Evolutionary conservation across 2,888 invertebrate genomes (phyloP), one percentile per base, ranked within the genome.

Genomic region (Torymus aiolomorphi): DNA sequence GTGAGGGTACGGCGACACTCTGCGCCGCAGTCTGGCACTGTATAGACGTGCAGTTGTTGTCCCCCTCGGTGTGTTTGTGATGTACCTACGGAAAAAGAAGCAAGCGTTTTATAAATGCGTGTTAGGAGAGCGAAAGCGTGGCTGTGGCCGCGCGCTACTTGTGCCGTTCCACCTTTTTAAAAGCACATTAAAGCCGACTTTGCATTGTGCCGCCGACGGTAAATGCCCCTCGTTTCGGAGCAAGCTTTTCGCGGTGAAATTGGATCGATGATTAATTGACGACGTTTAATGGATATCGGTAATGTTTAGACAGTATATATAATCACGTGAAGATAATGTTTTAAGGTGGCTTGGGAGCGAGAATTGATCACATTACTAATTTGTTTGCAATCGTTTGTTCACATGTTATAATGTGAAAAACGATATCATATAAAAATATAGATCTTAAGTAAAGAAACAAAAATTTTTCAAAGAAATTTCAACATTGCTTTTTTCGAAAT

Each of bases 131-230:
- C 10, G 74, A 66, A 76, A 52, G 75, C 66, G 24, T 61, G 51
- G 54, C 79, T 16, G 62, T 42, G 8, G 42, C 3, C 31, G 31
- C 31, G 31, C 3, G n/a, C n/a, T n/a, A n/a, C n/a, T n/a, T n/a
- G n/a, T 42, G 42, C 1, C 62, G 71, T 80, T 80, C 83, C 83
- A 86, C 85, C 83, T 87, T 86, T 87, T 87, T 83, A 87, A 88
- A 86, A 82, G 80, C 72, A 85, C 87, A 87, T 88, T 88, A 87
- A 84, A 82, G 63, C 63, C 62, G 56, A 13, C 24, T 31, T 42
- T 49, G 4, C 57, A 70, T 78, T 78, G 69, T 51, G 4, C 16
- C 20, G n/a, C 5, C 18, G 14, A 49, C 31, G 57, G 20, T 62
- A 69, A 74, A 66, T 66, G 20, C 31, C 1, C 13, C n/a, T 63